Evolutionary conservation across 2,113 vertebrate species (phyloP).

Genomic region (Albula glossodonta): DNA sequence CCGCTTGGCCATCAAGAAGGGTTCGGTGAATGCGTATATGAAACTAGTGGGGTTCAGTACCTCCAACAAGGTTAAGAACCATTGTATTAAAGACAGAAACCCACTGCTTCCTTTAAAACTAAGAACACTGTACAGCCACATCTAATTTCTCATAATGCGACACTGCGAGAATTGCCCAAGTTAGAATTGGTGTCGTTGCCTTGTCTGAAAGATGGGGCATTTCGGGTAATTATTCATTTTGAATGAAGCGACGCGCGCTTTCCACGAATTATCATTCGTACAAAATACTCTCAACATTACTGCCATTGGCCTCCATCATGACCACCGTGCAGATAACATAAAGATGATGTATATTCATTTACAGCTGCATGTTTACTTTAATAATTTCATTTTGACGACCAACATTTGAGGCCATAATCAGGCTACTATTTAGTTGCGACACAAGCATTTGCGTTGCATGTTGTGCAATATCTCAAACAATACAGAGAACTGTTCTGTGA

Average conservation of each 20-base stretch:
- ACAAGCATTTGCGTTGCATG: neutral
- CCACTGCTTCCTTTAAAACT: neutral
- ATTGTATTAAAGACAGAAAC: no score
- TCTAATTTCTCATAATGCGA: neutral
- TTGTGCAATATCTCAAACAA: neutral
- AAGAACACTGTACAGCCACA: neutral
- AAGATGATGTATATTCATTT: neutral
- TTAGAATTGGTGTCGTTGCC: slow-evolving; percentile 1
- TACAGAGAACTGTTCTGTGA: neutral
- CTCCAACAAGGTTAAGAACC: no score
- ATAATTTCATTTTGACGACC: slow-evolving; percentile 8
- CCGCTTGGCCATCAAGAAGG: no score
- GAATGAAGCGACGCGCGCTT: slow-evolving; percentile 14
- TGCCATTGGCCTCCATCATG: neutral
- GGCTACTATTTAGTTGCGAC: neutral
- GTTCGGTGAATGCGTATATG: no score
- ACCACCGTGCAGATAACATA: neutral
- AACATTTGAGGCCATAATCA: neutral
- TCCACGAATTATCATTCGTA: slow-evolving; percentile 5
- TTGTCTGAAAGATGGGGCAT: slow-evolving; percentile 17
- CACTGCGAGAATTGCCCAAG: neutral
- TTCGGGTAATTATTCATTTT: slow-evolving; percentile 16
- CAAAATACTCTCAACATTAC: neutral
- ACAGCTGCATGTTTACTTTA: neutral
- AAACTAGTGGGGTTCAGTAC: no score